Conservation (phyloP, 2,113 vertebrate genomes). For the Phainopepla nitens region DNA sequence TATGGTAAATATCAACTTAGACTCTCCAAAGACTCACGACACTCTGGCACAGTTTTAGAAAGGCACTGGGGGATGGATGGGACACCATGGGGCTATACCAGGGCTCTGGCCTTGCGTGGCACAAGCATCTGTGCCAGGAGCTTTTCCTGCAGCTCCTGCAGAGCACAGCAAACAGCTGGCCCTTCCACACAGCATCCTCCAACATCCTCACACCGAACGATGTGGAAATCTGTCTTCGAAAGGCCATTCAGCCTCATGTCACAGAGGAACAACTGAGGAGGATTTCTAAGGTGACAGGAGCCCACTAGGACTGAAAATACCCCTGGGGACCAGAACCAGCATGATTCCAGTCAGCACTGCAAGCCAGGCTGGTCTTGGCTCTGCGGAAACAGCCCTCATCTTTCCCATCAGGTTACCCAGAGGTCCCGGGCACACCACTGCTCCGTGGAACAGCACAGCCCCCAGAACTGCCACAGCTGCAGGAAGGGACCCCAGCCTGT, state of each 20-base stretch:
- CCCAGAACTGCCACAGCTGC: accelerated
- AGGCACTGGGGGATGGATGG: too few relatives aligned
- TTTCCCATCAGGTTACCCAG: neutral
- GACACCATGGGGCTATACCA: too few relatives aligned
- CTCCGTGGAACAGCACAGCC: neutral
- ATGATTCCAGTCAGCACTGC: neutral
- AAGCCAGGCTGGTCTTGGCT: neutral
- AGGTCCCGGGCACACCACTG: too few relatives aligned
- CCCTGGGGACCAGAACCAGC: too few relatives aligned
- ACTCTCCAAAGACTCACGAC: neutral
- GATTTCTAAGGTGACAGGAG: neutral
- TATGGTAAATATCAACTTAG: neutral
- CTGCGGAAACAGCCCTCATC: neutral
- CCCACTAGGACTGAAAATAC: neutral
- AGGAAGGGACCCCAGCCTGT: neutral
- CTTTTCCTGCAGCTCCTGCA: neutral
- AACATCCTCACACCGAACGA: neutral
- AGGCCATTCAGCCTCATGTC: neutral
- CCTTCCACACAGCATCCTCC: neutral
- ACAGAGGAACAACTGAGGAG: neutral
- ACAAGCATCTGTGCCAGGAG: neutral
- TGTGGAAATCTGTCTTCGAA: neutral
- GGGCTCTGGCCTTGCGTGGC: neutral
- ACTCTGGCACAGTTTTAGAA: neutral
- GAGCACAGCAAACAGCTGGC: neutral